These are phyloP conservation scores for Gallinago stenura DNA, from an alignment of 2,797 vertebrate genomes.

Conservation along the genomic window DNA sequence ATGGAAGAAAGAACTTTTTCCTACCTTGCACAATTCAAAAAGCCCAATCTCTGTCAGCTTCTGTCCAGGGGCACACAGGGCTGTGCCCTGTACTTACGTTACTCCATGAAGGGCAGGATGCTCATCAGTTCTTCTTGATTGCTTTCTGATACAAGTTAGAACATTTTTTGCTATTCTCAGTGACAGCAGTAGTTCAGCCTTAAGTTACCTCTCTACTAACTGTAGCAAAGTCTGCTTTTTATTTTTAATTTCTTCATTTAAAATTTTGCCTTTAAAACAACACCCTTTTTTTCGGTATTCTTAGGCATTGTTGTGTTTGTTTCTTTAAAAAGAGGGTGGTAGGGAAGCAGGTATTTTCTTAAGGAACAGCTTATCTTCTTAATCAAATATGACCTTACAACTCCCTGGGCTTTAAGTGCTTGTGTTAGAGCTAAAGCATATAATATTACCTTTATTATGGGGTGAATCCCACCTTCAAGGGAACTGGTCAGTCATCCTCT, in stretches of 20 bases:
- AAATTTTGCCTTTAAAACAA: not conserved
- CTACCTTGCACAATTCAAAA: not conserved
- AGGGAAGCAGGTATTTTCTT: not conserved
- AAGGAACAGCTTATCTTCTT: not conserved
- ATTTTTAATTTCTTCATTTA: not conserved
- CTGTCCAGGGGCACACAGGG: not conserved
- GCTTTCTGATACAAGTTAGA: not conserved
- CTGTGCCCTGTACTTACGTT: not conserved
- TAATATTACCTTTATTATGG: not conserved
- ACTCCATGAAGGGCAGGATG: not conserved
- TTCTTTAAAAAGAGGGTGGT: not conserved
- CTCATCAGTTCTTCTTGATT: slow-evolving; percentile 55
- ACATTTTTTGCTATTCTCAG: not conserved
- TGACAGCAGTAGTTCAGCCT: not conserved
- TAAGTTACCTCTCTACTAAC: not conserved
- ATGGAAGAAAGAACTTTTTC: not conserved
- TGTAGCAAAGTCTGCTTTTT: not conserved
- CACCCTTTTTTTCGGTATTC: not conserved
- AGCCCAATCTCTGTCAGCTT: not conserved
- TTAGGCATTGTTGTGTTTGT: not conserved
- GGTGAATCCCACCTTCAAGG: not conserved
- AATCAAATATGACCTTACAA: not conserved
- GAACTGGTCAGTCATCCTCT: not conserved
- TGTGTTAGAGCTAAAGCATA: not conserved
- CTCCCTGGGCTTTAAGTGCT: not conserved